Base-by-base conservation (phyloP, 2,888 invertebrate genomes). In the Microctonus brassicae region DNA sequence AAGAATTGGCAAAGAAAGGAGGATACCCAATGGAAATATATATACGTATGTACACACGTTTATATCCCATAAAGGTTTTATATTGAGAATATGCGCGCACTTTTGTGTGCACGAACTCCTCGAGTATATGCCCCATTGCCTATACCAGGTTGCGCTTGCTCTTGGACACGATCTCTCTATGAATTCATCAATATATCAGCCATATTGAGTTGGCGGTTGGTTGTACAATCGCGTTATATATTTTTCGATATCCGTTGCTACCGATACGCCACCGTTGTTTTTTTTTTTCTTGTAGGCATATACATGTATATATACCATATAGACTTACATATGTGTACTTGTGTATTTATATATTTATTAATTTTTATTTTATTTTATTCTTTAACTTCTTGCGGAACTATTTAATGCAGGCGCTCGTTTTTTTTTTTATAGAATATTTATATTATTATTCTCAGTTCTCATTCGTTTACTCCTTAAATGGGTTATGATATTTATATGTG, bases 141-240 rank as follows among this genome's bases (percentile, higher is more conserved):
- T 29, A 7, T 3, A 5, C 7, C 7, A 5, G 29, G 3, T 60
- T 72, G 70, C 70, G 69, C 69, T 75, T 42, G 29, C 42, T 67
- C 61, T 74, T 70, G 75, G 75, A 75, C 78, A 77, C 78, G 78
- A 77, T n/a, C n/a, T 73, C 78, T 76, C 78, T 75, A 78, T 77
- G 79, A 78, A 78, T 79, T 78, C 78, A 78, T 79, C 79, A 79
- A 78, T 79, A 79, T 77, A 77, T 78, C 79, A 78, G 76, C 75
- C 73, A 77, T 79, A 78, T 78, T 73, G 77, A 76, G 74, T 75
- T 61, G 71, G 60, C 55, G 61, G 64, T 70, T 69, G 29, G 69
- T 55, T 70, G 61, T 68, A 67, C 64, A n/a, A 34, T 57, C 47
- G 65, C 55, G 39, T 73, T 47, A n/a, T n/a, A n/a, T n/a, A n/a